Percentiles rank a stretch among this genome's conserved stretches.
These are phyloP conservation scores for Eupsilia transversa DNA, from an alignment of 2,888 invertebrate species.

Conservation along the genomic window DNA sequence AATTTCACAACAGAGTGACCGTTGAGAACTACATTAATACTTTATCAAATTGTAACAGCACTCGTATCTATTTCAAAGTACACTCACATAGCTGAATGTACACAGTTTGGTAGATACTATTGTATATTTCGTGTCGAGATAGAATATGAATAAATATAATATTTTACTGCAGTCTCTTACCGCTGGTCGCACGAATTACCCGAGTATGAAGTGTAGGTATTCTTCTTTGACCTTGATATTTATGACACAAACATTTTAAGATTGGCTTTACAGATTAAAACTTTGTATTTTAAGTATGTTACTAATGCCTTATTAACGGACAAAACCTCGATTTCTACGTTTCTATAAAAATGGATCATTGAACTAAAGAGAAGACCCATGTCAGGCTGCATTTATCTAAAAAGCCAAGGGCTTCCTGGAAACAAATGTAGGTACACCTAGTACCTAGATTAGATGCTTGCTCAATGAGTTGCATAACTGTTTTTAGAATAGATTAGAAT, in stretches of 20 bases:
- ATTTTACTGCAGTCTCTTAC: slow-evolving; percentile 70
- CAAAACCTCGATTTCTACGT: slow-evolving; percentile 37
- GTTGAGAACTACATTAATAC: slow-evolving; percentile 60
- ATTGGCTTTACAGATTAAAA: slow-evolving; percentile 72
- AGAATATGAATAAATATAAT: slow-evolving; percentile 71
- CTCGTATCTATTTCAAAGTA: slow-evolving; percentile 65
- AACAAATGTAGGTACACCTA: slow-evolving; percentile 41
- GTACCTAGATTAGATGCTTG: slow-evolving; percentile 54
- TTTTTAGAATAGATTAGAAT: slow-evolving; percentile 58
- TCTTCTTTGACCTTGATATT: slow-evolving; percentile 81
- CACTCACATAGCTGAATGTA: slow-evolving; percentile 66
- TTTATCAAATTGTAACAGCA: slow-evolving; percentile 66
- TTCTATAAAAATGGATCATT: slow-evolving; percentile 2
- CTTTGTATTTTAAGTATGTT: slow-evolving; percentile 62
- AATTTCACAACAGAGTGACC: slow-evolving; percentile 57
- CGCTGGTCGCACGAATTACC: slow-evolving; percentile 71
- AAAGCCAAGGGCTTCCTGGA: slow-evolving; percentile 51
- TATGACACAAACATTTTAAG: slow-evolving; percentile 79
- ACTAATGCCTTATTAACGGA: slow-evolving; percentile 37
- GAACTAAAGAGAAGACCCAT: neutral
- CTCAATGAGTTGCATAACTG: slow-evolving; percentile 56
- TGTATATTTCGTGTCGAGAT: slow-evolving; percentile 67
- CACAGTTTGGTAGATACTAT: slow-evolving; percentile 60
- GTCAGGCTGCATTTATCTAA: slow-evolving; percentile 26
- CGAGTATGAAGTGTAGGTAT: slow-evolving; percentile 76